Percentiles rank a stretch among this genome's conserved stretches.
Conservation (phyloP, 1,140 invertebrate genomes). For the Melanaphis sacchari region DNA sequence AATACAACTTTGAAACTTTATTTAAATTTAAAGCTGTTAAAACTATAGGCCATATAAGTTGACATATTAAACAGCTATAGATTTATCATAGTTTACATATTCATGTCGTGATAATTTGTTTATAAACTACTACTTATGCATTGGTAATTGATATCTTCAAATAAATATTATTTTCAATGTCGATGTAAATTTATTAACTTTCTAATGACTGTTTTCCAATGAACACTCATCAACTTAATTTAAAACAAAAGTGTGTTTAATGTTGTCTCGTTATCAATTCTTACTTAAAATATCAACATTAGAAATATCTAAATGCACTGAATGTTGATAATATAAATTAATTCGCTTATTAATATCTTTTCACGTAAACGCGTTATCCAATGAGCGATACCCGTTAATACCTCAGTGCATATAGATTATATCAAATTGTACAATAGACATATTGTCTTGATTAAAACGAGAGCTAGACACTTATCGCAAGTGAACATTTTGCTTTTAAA, state of each 20-base stretch:
- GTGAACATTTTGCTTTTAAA: neutral
- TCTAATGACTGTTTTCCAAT: neutral
- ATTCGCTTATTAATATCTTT: neutral
- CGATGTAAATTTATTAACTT: neutral
- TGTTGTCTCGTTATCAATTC: neutral
- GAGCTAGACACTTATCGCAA: neutral
- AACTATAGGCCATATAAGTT: neutral
- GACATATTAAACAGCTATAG: neutral
- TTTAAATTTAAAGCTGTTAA: neutral
- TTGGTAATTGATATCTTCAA: neutral
- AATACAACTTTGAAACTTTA: neutral
- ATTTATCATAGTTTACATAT: neutral
- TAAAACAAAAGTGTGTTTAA: neutral
- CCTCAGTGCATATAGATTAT: neutral
- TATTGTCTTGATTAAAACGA: neutral
- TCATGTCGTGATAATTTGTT: neutral
- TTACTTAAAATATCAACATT: neutral
- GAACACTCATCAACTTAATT: neutral
- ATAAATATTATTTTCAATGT: neutral
- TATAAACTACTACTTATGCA: neutral
- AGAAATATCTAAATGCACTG: neutral
- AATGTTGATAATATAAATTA: neutral
- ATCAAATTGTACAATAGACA: neutral
- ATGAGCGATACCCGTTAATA: neutral
- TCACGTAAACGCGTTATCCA: neutral